Conservation (phyloP, 2,797 vertebrate species). For the Xenopus petersii region DNA sequence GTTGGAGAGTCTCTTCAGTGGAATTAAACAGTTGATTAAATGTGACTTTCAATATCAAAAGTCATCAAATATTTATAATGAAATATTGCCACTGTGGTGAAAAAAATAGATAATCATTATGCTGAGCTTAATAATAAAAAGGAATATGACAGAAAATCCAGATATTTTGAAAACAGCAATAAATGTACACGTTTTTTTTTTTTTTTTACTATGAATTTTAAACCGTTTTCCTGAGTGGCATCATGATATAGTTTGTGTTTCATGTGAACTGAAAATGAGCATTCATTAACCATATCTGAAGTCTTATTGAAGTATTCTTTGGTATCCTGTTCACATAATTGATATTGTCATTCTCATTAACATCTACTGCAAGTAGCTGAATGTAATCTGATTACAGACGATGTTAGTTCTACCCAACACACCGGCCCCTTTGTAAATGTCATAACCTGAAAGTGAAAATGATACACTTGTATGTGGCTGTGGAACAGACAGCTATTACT, state of each 20-base stretch:
- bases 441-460: background rate
- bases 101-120: conserved; percentile 14
- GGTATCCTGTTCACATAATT: conserved; percentile 16
- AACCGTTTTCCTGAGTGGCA: background rate
- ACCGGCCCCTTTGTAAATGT: background rate
- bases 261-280: background rate
- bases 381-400: conserved; percentile 11
- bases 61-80: conserved; percentile 35
- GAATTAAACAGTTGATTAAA: conserved; percentile 30
- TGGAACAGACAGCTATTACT: background rate
- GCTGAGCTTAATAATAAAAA: background rate
- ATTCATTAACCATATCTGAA: conserved; percentile 10
- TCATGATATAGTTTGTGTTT: background rate
- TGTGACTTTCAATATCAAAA: conserved; percentile 31
- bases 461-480: background rate
- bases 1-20: background rate
- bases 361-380: background rate
- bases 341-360: conserved; percentile 22
- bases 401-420: conserved; percentile 10
- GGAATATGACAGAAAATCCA: background rate
- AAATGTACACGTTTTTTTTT: background rate
- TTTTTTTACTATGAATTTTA: too few species aligned
- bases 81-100: conserved; percentile 31
- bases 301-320: background rate
- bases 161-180: background rate